Base-by-base conservation (phyloP, 2,113 vertebrate genomes). In the Parotia lawesii region DNA sequence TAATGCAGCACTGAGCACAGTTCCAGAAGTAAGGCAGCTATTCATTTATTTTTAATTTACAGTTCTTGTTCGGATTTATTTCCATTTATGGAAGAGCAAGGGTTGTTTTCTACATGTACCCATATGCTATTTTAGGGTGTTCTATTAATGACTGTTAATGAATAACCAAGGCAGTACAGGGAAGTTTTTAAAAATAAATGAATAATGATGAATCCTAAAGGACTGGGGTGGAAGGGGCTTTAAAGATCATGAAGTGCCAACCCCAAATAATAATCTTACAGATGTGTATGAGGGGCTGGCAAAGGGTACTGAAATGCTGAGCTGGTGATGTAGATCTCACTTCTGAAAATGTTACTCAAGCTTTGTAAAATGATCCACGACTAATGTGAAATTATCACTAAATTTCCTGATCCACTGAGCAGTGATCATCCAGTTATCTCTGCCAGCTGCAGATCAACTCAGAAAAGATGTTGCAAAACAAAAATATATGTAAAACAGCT, bases 1-100 rank as follows among this genome's bases (percentile, higher is more conserved):
- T 5, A 70, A 35, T 5, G 10, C 0, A 54, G 33, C 28, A 27
- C 17, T 45, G 40, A 50, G 2, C 7, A 4, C 7, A 42, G 24
- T 13, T 73, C 66, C 22, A 3, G 12, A 48, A 61, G 61, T 23
- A 87, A 71, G 6, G 14, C 23, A 73, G 64, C 13, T 73, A 24
- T 16, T 74, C 0, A 13, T 40, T 73, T 69, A 11, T 44, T 57
- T 79, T 69, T 56, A 6, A 48, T 51, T 66, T 40, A 57, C 7
- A 53, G 37, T 14, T 80, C 48, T 53, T 62, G 19, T 38, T 25
- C 35, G 42, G 20, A 23, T 74, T 84, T 60, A 50, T 44, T 85
- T 71, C 56, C 11, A 21, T 50, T 62, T 57, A 57, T 48, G 44
- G 54, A 80, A 66, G 14, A 48, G 22, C 15, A 71, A n/a, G 20